Conservation (phyloP, 1,140 invertebrate species). For the Brachionus rotundiformis region DNA sequence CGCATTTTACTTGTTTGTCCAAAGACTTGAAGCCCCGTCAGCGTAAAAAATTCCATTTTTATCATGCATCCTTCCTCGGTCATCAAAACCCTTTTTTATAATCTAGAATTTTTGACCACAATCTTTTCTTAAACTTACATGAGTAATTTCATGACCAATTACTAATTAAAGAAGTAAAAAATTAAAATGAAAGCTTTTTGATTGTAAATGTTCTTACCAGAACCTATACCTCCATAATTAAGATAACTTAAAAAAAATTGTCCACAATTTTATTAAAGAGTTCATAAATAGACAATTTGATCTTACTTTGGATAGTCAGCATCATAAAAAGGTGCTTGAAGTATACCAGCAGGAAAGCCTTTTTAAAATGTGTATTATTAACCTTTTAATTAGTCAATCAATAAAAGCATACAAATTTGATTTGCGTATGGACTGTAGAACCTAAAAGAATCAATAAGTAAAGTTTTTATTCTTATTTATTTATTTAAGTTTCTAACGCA, state of each 20-base stretch:
- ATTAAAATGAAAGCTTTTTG: background rate
- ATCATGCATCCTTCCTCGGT: slow-evolving; percentile 32
- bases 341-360: slow-evolving; percentile 51
- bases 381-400: too few species aligned
- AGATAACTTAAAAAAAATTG: slow-evolving; percentile 61
- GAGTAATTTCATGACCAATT: slow-evolving; percentile 70
- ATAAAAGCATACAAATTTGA: slow-evolving; percentile 51
- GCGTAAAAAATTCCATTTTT: slow-evolving; percentile 49
- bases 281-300: too few species aligned
- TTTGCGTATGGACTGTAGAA: slow-evolving; percentile 50
- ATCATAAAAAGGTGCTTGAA: slow-evolving; percentile 55
- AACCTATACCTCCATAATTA: slow-evolving; percentile 75
- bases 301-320: slow-evolving; percentile 19
- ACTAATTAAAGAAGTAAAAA: slow-evolving; percentile 54
- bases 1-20: slow-evolving; percentile 41
- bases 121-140: slow-evolving; percentile 54
- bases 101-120: background rate
- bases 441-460: background rate
- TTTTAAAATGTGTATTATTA: background rate
- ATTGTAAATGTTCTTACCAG: slow-evolving; percentile 55
- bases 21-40: slow-evolving; percentile 6
- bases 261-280: slow-evolving; percentile 12
- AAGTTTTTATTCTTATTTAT: background rate
- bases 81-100: slow-evolving; percentile 46
- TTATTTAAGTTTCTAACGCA: background rate